Conservation (phyloP, 2,113 vertebrate species). For the Misgurnus mizolepis region DNA sequence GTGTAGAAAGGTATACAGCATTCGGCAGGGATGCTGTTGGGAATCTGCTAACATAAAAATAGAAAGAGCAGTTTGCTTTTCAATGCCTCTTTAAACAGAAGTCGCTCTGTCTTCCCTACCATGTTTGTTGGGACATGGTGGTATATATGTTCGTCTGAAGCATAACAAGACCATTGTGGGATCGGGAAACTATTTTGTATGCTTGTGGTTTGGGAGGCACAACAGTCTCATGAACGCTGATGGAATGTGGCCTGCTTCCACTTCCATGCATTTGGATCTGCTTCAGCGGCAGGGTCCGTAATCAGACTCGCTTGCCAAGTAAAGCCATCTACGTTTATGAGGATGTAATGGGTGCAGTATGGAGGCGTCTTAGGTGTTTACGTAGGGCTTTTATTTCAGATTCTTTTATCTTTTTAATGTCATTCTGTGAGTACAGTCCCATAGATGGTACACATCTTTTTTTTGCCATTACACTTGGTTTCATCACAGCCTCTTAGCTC, state of each 20-base stretch:
- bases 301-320: background rate
- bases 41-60: constrained; percentile 43
- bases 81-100: constrained; percentile 22
- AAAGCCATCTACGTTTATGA: constrained; percentile 30
- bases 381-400: background rate
- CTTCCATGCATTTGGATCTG: constrained; percentile 14
- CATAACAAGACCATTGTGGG: constrained; percentile 27
- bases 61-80: constrained; percentile 40
- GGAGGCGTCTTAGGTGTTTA: background rate
- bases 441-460: background rate
- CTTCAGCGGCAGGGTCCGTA: constrained; percentile 1
- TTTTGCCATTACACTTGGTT: constrained; percentile 24
- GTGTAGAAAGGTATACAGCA: no score
- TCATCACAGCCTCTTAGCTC: constrained; percentile 15
- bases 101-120: constrained; percentile 34
- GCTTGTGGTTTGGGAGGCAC: constrained; percentile 18
- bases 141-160: constrained; percentile 3
- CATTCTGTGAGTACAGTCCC: constrained; percentile 4
- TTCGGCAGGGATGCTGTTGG: no score
- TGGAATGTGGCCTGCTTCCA: constrained; percentile 22
- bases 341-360: background rate
- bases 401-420: background rate
- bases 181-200: constrained; percentile 15
- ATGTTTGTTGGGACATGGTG: constrained; percentile 33
- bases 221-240: constrained; percentile 7